These are phyloP conservation scores for Centropyge bicolor DNA, from an alignment of 2,797 vertebrate genomes.

Conservation along the genomic window DNA sequence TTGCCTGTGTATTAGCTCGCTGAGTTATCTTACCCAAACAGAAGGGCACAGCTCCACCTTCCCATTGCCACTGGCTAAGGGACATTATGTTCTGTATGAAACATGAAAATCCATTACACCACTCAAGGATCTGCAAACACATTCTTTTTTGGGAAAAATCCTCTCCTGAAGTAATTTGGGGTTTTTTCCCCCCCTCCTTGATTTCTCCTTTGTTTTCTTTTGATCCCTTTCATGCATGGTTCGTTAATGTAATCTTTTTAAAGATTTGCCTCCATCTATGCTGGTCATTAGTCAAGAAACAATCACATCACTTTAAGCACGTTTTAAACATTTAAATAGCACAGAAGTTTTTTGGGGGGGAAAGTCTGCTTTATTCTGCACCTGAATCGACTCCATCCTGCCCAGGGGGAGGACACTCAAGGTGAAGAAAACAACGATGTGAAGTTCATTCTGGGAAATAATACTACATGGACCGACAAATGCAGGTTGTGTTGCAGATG, in stretches of 20 bases:
- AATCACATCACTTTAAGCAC: neutral
- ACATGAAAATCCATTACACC: constrained; percentile 51
- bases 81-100: constrained; percentile 41
- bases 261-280: constrained; percentile 8
- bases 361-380: constrained; percentile 7
- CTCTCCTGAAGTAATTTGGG: constrained; percentile 11
- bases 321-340: constrained; percentile 13
- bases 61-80: constrained; percentile 15
- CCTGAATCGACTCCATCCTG: neutral
- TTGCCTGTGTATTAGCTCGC: constrained; percentile 53
- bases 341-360: neutral
- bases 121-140: constrained; percentile 38
- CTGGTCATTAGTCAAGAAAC: neutral
- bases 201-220: constrained; percentile 27
- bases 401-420: constrained; percentile 11
- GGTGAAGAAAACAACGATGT: constrained; percentile 17
- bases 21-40: constrained; percentile 70
- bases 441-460: neutral
- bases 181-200: neutral
- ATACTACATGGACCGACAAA: neutral
- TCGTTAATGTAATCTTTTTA: constrained; percentile 18
- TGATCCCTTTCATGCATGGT: constrained; percentile 16
- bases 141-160: neutral
- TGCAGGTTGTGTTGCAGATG: constrained; percentile 7
- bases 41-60: constrained; percentile 61